phyloP scores from a whole-genome alignment of 2,888 invertebrate species.

The Drosophila macrothrix region DNA sequence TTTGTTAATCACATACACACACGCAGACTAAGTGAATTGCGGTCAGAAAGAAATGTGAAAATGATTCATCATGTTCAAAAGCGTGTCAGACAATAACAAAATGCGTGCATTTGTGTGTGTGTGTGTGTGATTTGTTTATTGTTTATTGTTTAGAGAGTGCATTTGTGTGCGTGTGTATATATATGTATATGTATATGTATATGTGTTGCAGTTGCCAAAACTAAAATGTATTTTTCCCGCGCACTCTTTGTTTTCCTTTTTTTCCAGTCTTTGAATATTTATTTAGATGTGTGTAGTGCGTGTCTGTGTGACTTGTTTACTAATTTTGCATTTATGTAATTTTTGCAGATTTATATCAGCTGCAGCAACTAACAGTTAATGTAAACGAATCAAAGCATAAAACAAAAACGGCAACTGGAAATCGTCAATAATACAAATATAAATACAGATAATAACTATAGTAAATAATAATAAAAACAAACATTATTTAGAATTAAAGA shows the following conservation, averaged over 20 bases:
- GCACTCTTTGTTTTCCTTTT: slow-evolving; percentile 35
- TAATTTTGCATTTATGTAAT: slow-evolving; percentile 58
- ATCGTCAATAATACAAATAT: slow-evolving; percentile 17
- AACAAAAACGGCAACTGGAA: slow-evolving; percentile 33
- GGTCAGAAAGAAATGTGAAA: slow-evolving; percentile 7
- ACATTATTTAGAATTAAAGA: slow-evolving; percentile 66
- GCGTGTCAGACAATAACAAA: slow-evolving; percentile 36
- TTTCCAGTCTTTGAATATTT: slow-evolving; percentile 10
- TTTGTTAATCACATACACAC: slow-evolving; percentile 11
- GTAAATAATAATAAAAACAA: slow-evolving; percentile 39
- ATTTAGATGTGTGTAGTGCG: slow-evolving; percentile 14
- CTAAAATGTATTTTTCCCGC: slow-evolving; percentile 48
- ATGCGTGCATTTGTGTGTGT: slow-evolving; percentile 25
- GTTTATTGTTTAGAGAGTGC: background rate
- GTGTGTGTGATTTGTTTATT: slow-evolving; percentile 14
- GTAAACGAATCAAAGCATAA: slow-evolving; percentile 41
- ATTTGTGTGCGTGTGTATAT: background rate
- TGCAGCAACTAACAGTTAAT: slow-evolving; percentile 42
- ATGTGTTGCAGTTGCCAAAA: slow-evolving; percentile 14
- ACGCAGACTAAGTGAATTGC: slow-evolving; percentile 23
- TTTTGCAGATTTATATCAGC: slow-evolving; percentile 68
- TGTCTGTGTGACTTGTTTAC: slow-evolving; percentile 69
- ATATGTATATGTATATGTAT: background rate
- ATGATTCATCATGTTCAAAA: slow-evolving; percentile 51
- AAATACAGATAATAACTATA: slow-evolving; percentile 33